A percentile compares a stretch with the other conserved stretches of the same genome.
phyloP scores from a whole-genome alignment of 1,140 invertebrate species.

The Euglossa dilemma region DNA sequence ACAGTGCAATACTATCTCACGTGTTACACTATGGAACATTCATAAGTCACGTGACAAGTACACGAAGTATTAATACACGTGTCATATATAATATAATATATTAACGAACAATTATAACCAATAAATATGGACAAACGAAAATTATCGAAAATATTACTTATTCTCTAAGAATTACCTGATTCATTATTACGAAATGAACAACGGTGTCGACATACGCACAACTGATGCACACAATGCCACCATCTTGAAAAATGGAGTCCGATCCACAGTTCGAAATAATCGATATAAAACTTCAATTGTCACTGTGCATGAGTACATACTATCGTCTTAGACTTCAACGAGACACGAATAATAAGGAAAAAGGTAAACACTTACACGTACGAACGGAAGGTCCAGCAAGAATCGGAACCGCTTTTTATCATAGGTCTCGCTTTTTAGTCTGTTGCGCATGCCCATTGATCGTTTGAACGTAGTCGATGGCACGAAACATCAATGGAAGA shows the following conservation, averaged over 20 bases:
- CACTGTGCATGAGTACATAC: not conserved
- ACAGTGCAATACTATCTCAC: too few species aligned
- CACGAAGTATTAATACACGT: too few species aligned
- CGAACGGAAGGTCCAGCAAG: not conserved
- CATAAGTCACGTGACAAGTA: too few species aligned
- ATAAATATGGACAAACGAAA: too few species aligned
- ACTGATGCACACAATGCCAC: not conserved
- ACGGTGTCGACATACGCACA: too few species aligned
- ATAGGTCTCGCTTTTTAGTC: constrained; percentile 15
- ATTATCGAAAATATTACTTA: too few species aligned
- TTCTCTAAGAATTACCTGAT: too few species aligned
- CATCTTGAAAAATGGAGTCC: not conserved
- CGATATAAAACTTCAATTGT: not conserved
- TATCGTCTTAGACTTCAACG: not conserved
- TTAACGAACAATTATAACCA: too few species aligned
- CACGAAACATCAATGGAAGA: not conserved
- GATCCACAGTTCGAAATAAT: not conserved
- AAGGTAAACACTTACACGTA: constrained; percentile 14
- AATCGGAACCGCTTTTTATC: not conserved
- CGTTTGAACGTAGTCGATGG: constrained; percentile 8
- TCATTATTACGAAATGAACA: too few species aligned
- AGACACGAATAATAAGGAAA: not conserved
- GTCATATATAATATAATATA: too few species aligned
- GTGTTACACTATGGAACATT: too few species aligned
- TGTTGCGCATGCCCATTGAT: constrained; percentile 49